Percentiles rank a stretch among this genome's conserved stretches.
These are phyloP conservation scores for Dasypus novemcinctus DNA, from an alignment of 2,113 vertebrate species.

Conservation along the genomic window DNA sequence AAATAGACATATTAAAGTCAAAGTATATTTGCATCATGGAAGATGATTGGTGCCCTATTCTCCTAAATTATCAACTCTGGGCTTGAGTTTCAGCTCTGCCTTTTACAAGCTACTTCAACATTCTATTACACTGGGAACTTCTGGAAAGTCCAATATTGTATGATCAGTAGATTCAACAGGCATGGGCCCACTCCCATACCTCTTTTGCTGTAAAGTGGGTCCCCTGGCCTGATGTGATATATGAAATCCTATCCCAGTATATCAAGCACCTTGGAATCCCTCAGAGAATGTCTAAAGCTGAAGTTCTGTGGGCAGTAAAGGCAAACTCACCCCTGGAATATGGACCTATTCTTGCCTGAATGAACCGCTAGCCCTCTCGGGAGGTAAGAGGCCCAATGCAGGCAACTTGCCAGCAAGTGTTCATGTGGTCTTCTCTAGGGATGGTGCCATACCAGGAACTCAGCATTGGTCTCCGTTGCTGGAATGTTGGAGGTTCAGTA, in stretches of 20 bases:
- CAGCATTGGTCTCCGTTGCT: not conserved
- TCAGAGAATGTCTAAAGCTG: not conserved
- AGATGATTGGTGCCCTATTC: not conserved
- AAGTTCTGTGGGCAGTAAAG: not conserved
- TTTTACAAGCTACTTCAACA: not conserved
- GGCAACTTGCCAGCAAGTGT: not conserved
- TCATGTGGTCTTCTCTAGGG: not conserved
- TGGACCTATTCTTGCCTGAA: not conserved
- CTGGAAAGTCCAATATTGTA: too few species aligned
- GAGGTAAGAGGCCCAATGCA: not conserved
- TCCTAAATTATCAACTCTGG: not conserved
- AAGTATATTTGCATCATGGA: not conserved
- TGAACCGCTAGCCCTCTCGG: not conserved
- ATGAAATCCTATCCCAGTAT: too few species aligned
- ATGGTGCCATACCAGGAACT: not conserved
- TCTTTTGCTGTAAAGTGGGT: not conserved
- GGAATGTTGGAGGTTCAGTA: not conserved
- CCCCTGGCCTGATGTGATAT: not conserved
- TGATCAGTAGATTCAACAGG: too few species aligned
- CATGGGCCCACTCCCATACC: not conserved
- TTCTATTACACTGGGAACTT: not conserved
- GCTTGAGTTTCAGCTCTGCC: not conserved
- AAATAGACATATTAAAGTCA: not conserved
- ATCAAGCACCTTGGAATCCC: not conserved
- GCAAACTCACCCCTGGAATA: not conserved